These are phyloP conservation scores for Carassius gibelio DNA, from an alignment of 2,113 vertebrate genomes.

Conservation along the genomic window DNA sequence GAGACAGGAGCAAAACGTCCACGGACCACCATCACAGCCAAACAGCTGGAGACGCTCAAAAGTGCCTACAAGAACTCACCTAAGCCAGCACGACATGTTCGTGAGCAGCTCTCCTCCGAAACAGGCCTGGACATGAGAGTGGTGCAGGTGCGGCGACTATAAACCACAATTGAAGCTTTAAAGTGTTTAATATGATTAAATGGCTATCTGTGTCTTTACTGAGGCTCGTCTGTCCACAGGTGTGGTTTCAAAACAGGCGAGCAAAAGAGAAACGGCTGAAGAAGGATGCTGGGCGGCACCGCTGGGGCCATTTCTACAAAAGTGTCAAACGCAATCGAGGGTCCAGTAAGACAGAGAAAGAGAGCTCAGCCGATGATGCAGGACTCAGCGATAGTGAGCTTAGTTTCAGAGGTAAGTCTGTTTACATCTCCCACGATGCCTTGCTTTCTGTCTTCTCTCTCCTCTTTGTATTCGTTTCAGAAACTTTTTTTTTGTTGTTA, in stretches of 20 bases:
- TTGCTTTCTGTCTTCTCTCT: neutral
- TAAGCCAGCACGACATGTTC: constrained; percentile 92
- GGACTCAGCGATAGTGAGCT: constrained; percentile 97
- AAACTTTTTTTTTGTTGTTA: constrained; percentile 21
- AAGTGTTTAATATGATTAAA: no score
- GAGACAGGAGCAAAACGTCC: constrained; percentile 95
- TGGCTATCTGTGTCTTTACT: neutral
- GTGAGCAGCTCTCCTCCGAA: constrained; percentile 97
- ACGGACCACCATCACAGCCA: constrained; percentile 96
- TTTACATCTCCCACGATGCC: constrained; percentile 8
- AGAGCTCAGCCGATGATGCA: constrained; percentile 92
- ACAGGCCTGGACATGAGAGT: constrained; percentile 98
- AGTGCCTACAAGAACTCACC: constrained; percentile 98
- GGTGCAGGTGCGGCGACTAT: constrained; percentile 84
- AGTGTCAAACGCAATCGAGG: constrained; percentile 90
- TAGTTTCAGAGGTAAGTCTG: constrained; percentile 90
- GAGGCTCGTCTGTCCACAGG: constrained; percentile 68
- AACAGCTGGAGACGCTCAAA: constrained; percentile 97
- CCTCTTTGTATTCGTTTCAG: constrained; percentile 39
- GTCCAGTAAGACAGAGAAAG: constrained; percentile 88
- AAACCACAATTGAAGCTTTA: neutral
- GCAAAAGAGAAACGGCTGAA: constrained; percentile 97
- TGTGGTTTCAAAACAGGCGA: constrained; percentile 97
- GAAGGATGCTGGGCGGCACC: constrained; percentile 94
- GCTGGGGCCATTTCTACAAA: constrained; percentile 98